Evolutionary conservation across 2,113 vertebrate genomes (phyloP), one percentile per base, ranked within the genome.

Genomic region (Coreoperca whiteheadi): DNA sequence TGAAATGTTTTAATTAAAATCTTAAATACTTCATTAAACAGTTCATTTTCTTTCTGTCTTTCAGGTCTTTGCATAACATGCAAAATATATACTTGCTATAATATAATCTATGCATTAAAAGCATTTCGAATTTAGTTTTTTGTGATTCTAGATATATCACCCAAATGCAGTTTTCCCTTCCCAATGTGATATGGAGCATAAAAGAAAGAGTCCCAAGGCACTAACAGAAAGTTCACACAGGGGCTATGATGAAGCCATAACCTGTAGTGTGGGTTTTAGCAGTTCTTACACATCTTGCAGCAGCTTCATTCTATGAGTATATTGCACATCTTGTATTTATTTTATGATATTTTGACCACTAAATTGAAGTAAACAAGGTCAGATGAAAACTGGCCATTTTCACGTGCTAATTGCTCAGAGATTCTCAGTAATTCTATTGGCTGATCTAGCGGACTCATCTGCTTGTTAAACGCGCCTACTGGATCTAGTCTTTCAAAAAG

Each of bases 121-220:
- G 16, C 6, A 54, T 46, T 77, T 59, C 6, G 21, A 60, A 21
- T 28, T 41, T 21, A 32, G 11, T 15, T 54, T 67, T 72, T 57
- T 32, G 28, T 69, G n/a, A 28, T 15, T 59, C 54, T 64, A 25
- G 63, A 70, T 75, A 68, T 39, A 79, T 54, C 23, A 66, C 76
- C 4, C 28, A 30, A 59, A 69, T 56, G 18, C 43, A n/a, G 39
- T 59, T 69, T 68, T 50, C 16, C 15, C 20, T 43, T 37, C 23
- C 2, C 10, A 66, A 20, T 59, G 50, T 69, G 25, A 21, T 20
- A 65, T 28, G 12, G 8, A 74, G 56, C 46, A 51, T n/a, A 41
- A 34, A 51, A 54, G 65, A 73, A 57, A 61, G 11, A 50, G 23
- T 53, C 65, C 71, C n/a, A 72, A 48, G 69, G 46, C 43, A 74